Evolutionary conservation across 2,888 invertebrate genomes (phyloP).

Genomic region (Apocheima hispidaria): DNA sequence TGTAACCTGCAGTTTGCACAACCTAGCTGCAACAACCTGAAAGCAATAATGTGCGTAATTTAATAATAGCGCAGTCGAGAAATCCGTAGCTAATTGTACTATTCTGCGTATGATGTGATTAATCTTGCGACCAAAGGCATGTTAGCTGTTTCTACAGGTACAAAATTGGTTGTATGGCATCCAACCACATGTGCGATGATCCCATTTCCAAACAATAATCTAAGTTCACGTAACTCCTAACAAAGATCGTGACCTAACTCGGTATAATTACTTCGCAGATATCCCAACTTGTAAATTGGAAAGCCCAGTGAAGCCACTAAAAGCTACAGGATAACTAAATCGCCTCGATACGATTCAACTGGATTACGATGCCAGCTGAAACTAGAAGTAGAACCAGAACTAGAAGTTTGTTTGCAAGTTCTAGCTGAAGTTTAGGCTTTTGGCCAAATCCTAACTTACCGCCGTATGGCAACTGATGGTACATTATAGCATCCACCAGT

Average conservation of each 20-base stretch:
- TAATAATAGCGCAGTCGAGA: too few species aligned
- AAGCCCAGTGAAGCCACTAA: conserved; percentile 19
- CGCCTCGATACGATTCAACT: conserved; percentile 12
- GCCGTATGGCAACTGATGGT: background rate
- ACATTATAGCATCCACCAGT: background rate
- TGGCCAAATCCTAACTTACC: conserved; percentile 7
- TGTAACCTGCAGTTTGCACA: background rate
- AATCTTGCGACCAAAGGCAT: background rate
- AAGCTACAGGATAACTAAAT: conserved; percentile 29
- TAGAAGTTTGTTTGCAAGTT: conserved; percentile 27
- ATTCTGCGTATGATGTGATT: background rate
- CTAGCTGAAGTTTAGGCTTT: conserved; percentile 18
- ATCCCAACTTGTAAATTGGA: conserved; percentile 23
- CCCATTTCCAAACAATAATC: conserved; percentile 7
- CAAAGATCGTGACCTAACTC: conserved; percentile 16
- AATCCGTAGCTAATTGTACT: too few species aligned
- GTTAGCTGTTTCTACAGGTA: background rate
- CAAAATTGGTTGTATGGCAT: background rate
- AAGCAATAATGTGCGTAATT: background rate
- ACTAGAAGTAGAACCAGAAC: too few species aligned
- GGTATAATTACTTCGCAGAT: conserved; percentile 19
- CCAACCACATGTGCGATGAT: background rate
- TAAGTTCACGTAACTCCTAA: background rate
- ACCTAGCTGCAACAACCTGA: background rate
- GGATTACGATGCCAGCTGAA: conserved; percentile 20